Base-by-base conservation (phyloP, 1,140 invertebrate genomes). In the Alviniconcha marisindica region DNA sequence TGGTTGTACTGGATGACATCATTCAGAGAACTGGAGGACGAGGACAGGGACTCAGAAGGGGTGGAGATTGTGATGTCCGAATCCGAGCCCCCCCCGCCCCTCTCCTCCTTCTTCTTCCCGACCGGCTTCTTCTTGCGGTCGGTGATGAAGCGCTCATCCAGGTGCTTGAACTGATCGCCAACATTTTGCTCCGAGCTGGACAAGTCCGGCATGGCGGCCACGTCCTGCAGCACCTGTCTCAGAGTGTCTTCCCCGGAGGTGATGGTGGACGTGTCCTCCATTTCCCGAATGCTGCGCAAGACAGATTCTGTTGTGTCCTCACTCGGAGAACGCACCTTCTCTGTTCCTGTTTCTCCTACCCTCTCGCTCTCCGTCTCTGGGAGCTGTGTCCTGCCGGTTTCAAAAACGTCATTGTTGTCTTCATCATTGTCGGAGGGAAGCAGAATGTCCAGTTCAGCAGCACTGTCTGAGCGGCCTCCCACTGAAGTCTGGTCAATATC, bases 401-500 rank as follows among this genome's bases (percentile, higher is more conserved):
- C 12, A 44, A 74, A 73, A 31, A 42, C 56, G 5, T 83, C 82
- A 0, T 18, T 48, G 44, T 48, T 48, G n/a, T 83, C 82, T 33
- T 83, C 63, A 1, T 78, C 60, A 69, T 36, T 21, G 73, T 76
- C 60, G 24, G 56, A 66, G 10, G 36, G 36, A 0, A 44, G 21
- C 15, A 36, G 24, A 44, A 40, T 63, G n/a, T 87, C 77, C 48
- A 69, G 60, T 24, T 80, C 77, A 4, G 77, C 15, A 14, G 40
- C 81, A 18, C 42, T 74, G 42, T 77, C 90, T 88, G 28, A 91
- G 42, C 87, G 82, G 54, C 83, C 85, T 74, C 85, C 87, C 14
- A 79, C 77, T 28, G 85, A 88, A 33, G 84, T 84, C 82, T 93
- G 85, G 88, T 93, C 90, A 90, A 93, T 89, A 88, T 94, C 85